These are phyloP conservation scores for Anthopleura sola DNA, from an alignment of 64 coral and sea anemone species.

Conservation along the genomic window DNA sequence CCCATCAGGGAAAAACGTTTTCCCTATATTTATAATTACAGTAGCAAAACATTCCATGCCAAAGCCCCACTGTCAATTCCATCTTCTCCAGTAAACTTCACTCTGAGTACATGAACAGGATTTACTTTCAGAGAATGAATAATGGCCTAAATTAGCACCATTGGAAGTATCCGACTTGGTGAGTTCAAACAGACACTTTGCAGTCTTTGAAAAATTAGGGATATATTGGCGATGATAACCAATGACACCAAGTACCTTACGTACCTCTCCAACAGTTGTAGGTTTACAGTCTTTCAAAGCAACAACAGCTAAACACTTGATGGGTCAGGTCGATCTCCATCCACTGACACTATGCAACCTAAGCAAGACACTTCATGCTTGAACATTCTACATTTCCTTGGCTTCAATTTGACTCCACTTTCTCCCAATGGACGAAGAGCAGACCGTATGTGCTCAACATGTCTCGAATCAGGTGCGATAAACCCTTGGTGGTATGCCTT, in stretches of 20 bases:
- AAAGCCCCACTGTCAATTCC: slow-evolving; percentile 46
- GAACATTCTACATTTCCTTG: slow-evolving; percentile 42
- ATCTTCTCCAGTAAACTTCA: slow-evolving; percentile 31
- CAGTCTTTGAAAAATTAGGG: slow-evolving; percentile 1
- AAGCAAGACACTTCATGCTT: slow-evolving; percentile 25
- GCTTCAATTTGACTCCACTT: slow-evolving; percentile 40
- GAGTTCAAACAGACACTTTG: background rate
- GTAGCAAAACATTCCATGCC: slow-evolving; percentile 23
- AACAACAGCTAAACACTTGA: slow-evolving; percentile 33
- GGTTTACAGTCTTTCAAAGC: slow-evolving; percentile 7
- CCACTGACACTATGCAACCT: slow-evolving; percentile 45
- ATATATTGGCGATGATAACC: slow-evolving; percentile 21
- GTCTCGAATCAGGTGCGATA: background rate
- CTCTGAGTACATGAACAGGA: slow-evolving; percentile 9
- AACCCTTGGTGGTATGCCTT: slow-evolving; percentile 13
- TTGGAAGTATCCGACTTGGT: background rate
- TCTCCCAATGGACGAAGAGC: slow-evolving; percentile 20
- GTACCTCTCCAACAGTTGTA: background rate
- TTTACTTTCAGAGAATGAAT: background rate
- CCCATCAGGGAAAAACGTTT: slow-evolving; percentile 33
- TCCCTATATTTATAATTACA: slow-evolving; percentile 7
- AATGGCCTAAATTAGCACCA: too few species aligned
- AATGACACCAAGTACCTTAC: background rate
- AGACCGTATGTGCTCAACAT: slow-evolving; percentile 32
- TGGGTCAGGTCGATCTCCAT: slow-evolving; percentile 45